These are phyloP conservation scores for Taeniopygia guttata DNA, from an alignment of 2,797 vertebrate genomes.

Conservation along the genomic window DNA sequence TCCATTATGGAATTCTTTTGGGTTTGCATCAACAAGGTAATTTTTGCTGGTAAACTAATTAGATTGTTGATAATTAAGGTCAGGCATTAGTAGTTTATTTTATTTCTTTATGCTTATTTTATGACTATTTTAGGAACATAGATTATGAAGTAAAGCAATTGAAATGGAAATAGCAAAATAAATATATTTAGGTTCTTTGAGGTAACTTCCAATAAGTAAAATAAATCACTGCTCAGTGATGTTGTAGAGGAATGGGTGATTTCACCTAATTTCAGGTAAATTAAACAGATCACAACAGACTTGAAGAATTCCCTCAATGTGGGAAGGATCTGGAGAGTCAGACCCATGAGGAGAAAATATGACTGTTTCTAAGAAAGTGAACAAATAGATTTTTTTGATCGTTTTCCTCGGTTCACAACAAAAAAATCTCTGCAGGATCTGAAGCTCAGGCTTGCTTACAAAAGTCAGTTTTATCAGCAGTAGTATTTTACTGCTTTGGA, in stretches of 20 bases:
- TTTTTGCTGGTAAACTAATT: not conserved
- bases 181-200: not conserved
- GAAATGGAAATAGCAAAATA: not conserved
- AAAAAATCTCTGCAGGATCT: not conserved
- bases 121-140: not conserved
- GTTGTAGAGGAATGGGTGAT: not conserved
- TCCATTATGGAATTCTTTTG: not conserved
- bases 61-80: not conserved
- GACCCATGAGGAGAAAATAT: not conserved
- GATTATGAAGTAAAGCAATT: not conserved
- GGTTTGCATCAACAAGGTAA: not conserved
- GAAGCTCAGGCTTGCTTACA: not conserved
- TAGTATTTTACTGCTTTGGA: not conserved
- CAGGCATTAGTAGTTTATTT: not conserved
- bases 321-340: not conserved
- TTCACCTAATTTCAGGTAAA: not conserved
- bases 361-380: not conserved
- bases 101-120: not conserved
- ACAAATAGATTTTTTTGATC: not conserved
- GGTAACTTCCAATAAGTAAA: not conserved
- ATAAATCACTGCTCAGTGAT: not conserved
- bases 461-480: not conserved
- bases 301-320: not conserved
- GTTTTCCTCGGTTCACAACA: not conserved
- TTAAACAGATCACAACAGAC: not conserved